Evolutionary conservation across 2,113 vertebrate genomes (phyloP), one percentile per base, ranked within the genome.

Genomic region (Ceyx cyanopectus): DNA sequence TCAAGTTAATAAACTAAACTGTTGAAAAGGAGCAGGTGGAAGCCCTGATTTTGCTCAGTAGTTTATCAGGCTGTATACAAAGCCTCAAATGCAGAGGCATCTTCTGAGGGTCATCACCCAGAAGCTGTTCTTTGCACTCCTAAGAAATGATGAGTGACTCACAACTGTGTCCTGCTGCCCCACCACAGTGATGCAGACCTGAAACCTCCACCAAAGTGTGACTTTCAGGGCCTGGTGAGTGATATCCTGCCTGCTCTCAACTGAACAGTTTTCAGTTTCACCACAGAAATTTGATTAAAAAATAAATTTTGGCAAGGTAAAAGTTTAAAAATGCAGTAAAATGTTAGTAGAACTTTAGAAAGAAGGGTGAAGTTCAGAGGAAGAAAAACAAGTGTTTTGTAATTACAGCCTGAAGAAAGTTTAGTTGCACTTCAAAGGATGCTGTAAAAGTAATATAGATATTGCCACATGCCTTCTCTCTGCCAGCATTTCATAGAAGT

Each of bases 401-500:
- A 62, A 70, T 30, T 56, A 58, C 0, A 1, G 12, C 14, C 48
- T 50, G 22, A 77, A 75, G 48, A 23, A 75, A 40, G 43, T 66
- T 57, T 61, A 66, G 75, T 2, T 80, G 27, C 50, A 54, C 41
- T 77, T 18, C 29, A 54, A 32, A n/a, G 0, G 2, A 53, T 14
- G 21, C 8, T 70, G 19, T 30, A 45, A 83, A 21, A 41, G 34
- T 6, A 78, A 88, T 22, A 7, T 45, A 57, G 14, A 3, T 61
- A 82, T 57, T 61, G 78, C 84, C 17, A 97, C 97, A 12, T 97
- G 98, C 99, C 99, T 99, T 98, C 99, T 98, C 97, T 99, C 99
- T 62, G 98, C 97, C 83, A 99, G 98, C 94, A 99, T 98, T 95
- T 99, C 99, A 60, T 99, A 99, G 61, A 99, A 99, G 94, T 99